Conservation (phyloP, 2,113 vertebrate species). For the Seriola dumerili region DNA sequence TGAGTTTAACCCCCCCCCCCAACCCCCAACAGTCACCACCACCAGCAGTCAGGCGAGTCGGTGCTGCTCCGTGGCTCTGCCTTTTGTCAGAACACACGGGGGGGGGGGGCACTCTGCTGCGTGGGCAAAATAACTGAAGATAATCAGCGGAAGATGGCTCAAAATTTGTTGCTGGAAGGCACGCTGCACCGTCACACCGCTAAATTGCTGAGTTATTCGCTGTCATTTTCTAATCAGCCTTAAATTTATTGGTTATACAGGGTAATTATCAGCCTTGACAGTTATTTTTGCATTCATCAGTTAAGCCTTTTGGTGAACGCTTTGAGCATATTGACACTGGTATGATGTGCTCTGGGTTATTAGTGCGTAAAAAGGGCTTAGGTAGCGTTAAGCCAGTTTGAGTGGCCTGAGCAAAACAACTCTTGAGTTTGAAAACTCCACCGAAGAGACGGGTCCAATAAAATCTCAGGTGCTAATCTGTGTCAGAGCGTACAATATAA, state of each 20-base stretch:
- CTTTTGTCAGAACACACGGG: conserved; percentile 27
- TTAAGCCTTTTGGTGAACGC: background rate
- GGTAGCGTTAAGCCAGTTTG: background rate
- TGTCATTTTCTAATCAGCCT: conserved; percentile 68
- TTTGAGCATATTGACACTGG: conserved; percentile 45
- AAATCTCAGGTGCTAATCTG: background rate
- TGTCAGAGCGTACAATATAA: background rate
- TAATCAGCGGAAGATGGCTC: conserved; percentile 37
- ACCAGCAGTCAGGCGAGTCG: background rate
- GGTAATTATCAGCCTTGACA: conserved; percentile 59
- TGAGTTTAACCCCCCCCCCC: conserved; percentile 70
- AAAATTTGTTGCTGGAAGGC: conserved; percentile 25
- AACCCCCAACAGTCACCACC: background rate
- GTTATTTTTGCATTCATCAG: conserved; percentile 52
- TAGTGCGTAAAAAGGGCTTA: background rate
- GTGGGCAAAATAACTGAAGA: conserved; percentile 46
- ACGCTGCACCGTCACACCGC: background rate
- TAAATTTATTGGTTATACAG: conserved; percentile 40
- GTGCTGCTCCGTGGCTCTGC: conserved; percentile 7
- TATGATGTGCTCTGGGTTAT: conserved; percentile 2
- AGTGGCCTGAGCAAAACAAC: background rate
- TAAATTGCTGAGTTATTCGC: conserved; percentile 45
- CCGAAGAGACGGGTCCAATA: too few relatives aligned
- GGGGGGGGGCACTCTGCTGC: conserved; percentile 8
- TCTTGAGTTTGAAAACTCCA: too few relatives aligned